Conservation (phyloP, 2,113 vertebrate genomes). For the Aspiorhynchus laticeps region DNA sequence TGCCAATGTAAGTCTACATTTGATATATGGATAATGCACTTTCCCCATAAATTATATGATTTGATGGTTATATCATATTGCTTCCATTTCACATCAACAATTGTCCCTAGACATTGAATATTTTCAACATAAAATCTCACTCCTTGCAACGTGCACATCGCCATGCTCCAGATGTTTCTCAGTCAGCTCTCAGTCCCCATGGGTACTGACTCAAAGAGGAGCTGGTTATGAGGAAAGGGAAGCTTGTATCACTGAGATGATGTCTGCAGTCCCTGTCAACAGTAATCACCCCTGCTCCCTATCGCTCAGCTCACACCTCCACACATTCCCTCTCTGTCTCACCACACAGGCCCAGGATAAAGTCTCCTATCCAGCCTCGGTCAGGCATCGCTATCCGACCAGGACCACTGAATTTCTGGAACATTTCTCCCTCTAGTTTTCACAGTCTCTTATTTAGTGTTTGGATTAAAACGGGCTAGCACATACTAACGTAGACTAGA, state of each 20-base stretch:
- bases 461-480: not conserved
- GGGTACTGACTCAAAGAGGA: slow-evolving; percentile 38
- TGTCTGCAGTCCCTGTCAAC: slow-evolving; percentile 69
- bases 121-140: not conserved
- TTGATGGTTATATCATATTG: slow-evolving; percentile 11
- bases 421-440: not conserved
- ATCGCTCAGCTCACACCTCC: slow-evolving; percentile 78
- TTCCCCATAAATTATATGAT: not conserved
- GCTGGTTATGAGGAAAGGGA: slow-evolving; percentile 43
- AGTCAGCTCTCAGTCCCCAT: slow-evolving; percentile 54
- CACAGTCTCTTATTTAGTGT: not conserved
- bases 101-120: not conserved
- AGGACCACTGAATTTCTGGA: not conserved
- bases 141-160: slow-evolving; percentile 28
- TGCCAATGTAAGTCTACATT: slow-evolving; percentile 20
- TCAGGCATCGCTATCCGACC: not conserved
- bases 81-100: slow-evolving; percentile 12
- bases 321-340: slow-evolving; percentile 48
- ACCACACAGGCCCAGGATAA: slow-evolving; percentile 48
- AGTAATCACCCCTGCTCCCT: slow-evolving; percentile 72
- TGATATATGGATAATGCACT: not conserved
- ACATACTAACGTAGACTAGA: not conserved
- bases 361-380: slow-evolving; percentile 63
- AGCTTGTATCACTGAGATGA: slow-evolving; percentile 41
- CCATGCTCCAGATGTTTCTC: slow-evolving; percentile 68